Conservation (phyloP, 2,888 invertebrate genomes). For the Eilema depressum region DNA sequence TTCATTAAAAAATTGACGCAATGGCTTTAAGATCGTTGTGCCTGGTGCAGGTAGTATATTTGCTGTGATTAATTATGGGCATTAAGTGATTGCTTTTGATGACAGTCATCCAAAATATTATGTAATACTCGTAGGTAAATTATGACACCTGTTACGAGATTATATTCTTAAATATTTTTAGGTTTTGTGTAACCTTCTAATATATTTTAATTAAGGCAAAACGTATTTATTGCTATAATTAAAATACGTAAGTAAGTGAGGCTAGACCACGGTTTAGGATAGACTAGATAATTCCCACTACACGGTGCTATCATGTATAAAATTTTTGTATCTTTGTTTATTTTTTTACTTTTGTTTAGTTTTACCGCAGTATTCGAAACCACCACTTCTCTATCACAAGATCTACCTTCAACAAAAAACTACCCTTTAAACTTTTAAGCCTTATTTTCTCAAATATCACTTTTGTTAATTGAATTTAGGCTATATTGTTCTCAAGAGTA, state of each 20-base stretch:
- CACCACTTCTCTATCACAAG: background rate
- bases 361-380: background rate
- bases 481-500: background rate
- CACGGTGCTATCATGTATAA: no score
- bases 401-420: no score
- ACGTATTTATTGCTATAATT: no score
- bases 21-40: background rate
- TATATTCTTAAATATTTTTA: background rate
- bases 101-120: background rate
- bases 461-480: background rate
- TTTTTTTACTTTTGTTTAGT: no score
- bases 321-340: no score
- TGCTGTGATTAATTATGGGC: constrained; percentile 8
- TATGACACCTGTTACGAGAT: background rate
- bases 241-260: no score
- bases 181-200: no score
- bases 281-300: no score
- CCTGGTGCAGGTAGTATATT: background rate
- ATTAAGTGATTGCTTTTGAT: constrained; percentile 12
- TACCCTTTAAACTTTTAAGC: background rate
- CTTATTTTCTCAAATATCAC: background rate
- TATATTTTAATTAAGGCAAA: no score
- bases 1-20: constrained; percentile 38
- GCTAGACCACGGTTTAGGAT: no score
- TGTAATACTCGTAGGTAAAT: background rate